These are phyloP conservation scores for Centroberyx gerrardi DNA, from an alignment of 2,797 vertebrate species.

Conservation along the genomic window DNA sequence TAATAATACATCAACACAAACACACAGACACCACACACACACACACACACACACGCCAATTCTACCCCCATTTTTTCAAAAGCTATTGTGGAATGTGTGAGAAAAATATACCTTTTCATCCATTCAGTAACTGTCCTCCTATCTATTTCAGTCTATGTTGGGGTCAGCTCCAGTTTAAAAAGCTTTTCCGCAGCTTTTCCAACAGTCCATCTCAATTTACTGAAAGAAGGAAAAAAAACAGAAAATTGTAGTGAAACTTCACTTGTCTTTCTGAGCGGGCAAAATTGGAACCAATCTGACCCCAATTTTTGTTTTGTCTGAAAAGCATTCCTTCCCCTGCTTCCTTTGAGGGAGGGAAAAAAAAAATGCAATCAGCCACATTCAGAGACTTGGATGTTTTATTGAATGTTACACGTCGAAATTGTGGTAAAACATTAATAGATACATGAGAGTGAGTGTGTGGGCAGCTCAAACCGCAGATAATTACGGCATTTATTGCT, in stretches of 20 bases:
- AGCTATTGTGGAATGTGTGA: constrained; percentile 61
- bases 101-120: constrained; percentile 54
- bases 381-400: constrained; percentile 51
- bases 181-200: constrained; percentile 54
- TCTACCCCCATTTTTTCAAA: constrained; percentile 31
- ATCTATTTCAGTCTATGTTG: constrained; percentile 37
- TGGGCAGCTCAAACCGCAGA: constrained; percentile 14
- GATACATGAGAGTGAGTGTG: constrained; percentile 24
- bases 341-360: constrained; percentile 28
- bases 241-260: constrained; percentile 51
- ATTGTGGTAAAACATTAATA: constrained; percentile 55
- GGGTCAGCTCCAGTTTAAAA: constrained; percentile 65
- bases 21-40: constrained; percentile 1
- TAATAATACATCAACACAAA: constrained; percentile 40
- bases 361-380: constrained; percentile 14
- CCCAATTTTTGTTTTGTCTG: constrained; percentile 57
- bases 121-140: constrained; percentile 29
- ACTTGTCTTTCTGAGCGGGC: constrained; percentile 47
- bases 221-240: constrained; percentile 52
- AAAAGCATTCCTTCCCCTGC: constrained; percentile 42
- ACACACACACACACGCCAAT: not conserved
- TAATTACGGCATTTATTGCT: not conserved
- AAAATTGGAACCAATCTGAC: constrained; percentile 63
- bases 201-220: constrained; percentile 47
- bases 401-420: constrained; percentile 51